Conservation (phyloP, 2,113 vertebrate genomes). For the Peromyscus polionotus region DNA sequence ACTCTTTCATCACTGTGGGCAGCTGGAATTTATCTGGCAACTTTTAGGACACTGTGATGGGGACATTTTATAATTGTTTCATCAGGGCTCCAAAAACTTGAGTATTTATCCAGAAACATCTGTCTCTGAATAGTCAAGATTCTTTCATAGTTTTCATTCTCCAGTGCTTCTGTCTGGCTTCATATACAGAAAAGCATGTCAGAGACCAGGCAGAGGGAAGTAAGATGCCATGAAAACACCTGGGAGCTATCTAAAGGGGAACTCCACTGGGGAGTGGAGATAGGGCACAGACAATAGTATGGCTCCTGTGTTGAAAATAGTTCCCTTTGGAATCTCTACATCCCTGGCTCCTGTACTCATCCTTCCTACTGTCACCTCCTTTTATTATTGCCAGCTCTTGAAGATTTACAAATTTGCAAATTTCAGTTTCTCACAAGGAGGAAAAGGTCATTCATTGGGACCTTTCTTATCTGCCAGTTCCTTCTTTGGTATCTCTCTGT, state of each 20-base stretch:
- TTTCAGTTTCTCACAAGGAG: conserved; percentile 1
- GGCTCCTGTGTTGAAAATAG: neutral
- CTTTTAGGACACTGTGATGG: neutral
- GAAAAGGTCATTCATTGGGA: neutral
- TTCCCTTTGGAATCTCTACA: neutral
- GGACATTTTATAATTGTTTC: neutral
- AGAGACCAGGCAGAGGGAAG: neutral
- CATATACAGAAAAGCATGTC: neutral
- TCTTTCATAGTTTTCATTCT: neutral
- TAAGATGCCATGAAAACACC: neutral
- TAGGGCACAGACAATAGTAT: neutral
- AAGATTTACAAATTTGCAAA: neutral
- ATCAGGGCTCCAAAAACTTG: neutral
- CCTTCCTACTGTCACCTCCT: neutral
- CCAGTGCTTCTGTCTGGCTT: neutral
- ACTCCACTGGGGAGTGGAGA: neutral
- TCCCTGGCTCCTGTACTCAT: neutral
- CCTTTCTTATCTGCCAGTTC: neutral
- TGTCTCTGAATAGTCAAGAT: neutral
- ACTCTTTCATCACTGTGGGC: neutral
- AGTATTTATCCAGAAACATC: neutral
- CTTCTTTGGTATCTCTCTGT: neutral
- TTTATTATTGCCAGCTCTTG: neutral
- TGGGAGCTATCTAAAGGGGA: neutral
- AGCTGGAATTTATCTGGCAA: neutral